Conservation (phyloP, 2,797 vertebrate species). For the Octomys mimax region DNA sequence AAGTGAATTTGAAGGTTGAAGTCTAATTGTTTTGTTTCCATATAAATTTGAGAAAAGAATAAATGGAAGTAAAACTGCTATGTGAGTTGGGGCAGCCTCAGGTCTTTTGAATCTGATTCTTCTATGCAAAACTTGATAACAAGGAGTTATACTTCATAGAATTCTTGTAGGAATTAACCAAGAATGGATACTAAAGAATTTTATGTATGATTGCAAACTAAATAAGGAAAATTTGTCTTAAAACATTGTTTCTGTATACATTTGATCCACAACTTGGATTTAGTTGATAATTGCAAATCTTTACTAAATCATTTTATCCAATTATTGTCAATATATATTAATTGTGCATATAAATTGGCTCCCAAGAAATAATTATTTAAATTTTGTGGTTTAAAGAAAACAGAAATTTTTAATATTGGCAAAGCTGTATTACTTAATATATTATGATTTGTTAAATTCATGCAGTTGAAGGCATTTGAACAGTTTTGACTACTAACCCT, state of each 20-base stretch:
- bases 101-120: not conserved
- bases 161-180: not conserved
- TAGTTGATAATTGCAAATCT: not conserved
- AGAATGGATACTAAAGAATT: not conserved
- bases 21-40: not conserved
- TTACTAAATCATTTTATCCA: not conserved
- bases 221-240: not conserved
- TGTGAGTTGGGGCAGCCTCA: not conserved
- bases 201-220: not conserved
- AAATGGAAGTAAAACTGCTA: not conserved
- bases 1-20: not conserved
- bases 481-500: not conserved
- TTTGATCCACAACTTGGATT: not conserved
- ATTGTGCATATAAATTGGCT: not conserved
- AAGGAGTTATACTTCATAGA: not conserved
- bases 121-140: not conserved
- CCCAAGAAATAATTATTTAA: not conserved
- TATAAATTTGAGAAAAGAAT: not conserved
- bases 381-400: constrained; percentile 17
- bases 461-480: constrained; percentile 18
- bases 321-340: not conserved
- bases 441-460: constrained; percentile 6
- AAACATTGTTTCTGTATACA: not conserved
- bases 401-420: not conserved
- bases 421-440: constrained; percentile 18